These are phyloP conservation scores for Malacoctenus gilli DNA, from an alignment of 2,797 vertebrate genomes.

Conservation along the genomic window DNA sequence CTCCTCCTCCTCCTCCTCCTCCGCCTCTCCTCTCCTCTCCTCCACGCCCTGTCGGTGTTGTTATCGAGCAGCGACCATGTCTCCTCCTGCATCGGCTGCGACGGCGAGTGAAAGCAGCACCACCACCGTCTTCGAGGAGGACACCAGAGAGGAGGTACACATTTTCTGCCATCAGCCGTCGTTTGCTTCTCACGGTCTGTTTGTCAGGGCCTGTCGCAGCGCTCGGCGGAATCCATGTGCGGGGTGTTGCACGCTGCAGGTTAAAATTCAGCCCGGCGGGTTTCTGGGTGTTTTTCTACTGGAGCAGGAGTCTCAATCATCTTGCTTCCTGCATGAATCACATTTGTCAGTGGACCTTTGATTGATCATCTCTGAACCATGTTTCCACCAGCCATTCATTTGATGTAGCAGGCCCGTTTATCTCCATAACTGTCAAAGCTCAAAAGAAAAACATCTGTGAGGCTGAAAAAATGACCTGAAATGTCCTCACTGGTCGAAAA, in stretches of 20 bases:
- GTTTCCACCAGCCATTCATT: slow-evolving; percentile 20
- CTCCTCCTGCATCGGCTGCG: slow-evolving; percentile 88
- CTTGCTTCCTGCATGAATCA: background rate
- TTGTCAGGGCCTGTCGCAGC: slow-evolving; percentile 27
- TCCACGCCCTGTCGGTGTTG: slow-evolving; percentile 61
- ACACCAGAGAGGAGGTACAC: slow-evolving; percentile 81
- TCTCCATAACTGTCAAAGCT: no score
- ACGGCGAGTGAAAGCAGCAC: slow-evolving; percentile 81
- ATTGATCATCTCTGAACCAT: slow-evolving; percentile 4
- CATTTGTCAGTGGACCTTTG: background rate
- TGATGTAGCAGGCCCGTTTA: slow-evolving; percentile 8
- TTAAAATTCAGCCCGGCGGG: background rate
- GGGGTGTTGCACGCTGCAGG: slow-evolving; percentile 30
- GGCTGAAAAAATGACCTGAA: background rate
- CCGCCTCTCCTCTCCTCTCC: slow-evolving; percentile 13
- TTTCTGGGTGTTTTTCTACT: background rate
- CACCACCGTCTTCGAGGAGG: slow-evolving; percentile 76
- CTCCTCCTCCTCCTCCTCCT: slow-evolving; percentile 14
- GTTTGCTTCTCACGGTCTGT: slow-evolving; percentile 1
- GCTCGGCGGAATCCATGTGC: slow-evolving; percentile 22
- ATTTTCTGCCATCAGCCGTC: background rate
- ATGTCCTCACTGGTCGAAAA: slow-evolving; percentile 1
- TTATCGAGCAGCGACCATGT: slow-evolving; percentile 78
- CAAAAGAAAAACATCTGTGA: background rate
- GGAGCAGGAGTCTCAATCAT: background rate